These are phyloP conservation scores for Acrobasis repandana DNA, from an alignment of 2,888 invertebrate genomes.

Conservation along the genomic window DNA sequence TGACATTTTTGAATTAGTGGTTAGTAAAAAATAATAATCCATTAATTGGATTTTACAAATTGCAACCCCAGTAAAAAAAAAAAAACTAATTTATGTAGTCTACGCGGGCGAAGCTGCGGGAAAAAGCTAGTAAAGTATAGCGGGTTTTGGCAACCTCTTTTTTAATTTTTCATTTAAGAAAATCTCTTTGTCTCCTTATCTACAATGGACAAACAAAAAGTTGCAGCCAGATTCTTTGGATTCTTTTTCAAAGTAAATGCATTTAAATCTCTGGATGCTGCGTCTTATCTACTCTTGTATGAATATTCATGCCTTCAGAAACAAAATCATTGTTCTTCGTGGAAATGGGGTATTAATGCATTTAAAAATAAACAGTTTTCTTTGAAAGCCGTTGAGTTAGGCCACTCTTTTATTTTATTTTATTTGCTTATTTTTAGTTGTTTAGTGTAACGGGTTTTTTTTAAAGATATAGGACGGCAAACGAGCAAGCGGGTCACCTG, in stretches of 20 bases:
- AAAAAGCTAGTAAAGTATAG: too few species aligned
- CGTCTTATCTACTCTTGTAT: background rate
- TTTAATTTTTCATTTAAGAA: too few species aligned
- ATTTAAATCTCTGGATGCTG: background rate
- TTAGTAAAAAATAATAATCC: too few species aligned
- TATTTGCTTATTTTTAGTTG: background rate
- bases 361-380: background rate
- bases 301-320: background rate
- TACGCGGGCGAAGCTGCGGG: too few species aligned
- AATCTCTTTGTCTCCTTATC: too few species aligned
- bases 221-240: background rate
- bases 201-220: background rate
- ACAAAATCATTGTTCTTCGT: background rate
- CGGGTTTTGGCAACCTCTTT: too few species aligned
- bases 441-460: background rate
- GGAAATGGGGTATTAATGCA: background rate
- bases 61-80: too few species aligned
- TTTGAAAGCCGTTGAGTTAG: background rate
- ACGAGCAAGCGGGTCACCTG: too few species aligned
- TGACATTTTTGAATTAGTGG: too few species aligned
- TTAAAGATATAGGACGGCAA: too few species aligned
- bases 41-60: too few species aligned
- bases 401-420: background rate
- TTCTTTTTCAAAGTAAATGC: slow-evolving; percentile 10
- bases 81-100: too few species aligned